Conservation (phyloP, 2,113 vertebrate genomes). For the Catharus minimus region DNA sequence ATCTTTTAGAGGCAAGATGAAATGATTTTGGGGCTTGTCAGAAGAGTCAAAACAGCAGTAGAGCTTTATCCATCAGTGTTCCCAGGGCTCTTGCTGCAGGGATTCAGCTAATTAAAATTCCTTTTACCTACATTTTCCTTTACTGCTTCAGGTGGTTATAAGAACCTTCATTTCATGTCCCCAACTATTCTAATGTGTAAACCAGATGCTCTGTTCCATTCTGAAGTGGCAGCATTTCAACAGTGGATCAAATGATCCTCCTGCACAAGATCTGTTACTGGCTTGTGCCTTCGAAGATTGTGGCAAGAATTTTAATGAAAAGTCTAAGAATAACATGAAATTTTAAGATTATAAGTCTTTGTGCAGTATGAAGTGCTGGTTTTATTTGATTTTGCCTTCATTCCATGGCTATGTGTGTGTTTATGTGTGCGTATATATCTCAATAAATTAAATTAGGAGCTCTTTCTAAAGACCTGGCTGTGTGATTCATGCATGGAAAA, state of each 20-base stretch:
- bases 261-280: not conserved
- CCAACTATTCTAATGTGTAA: constrained; percentile 22
- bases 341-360: not conserved
- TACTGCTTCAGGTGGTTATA: constrained; percentile 48
- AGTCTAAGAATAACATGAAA: not conserved
- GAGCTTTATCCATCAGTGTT: not conserved
- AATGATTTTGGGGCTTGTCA: not conserved
- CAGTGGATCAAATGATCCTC: not conserved
- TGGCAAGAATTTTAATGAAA: not conserved
- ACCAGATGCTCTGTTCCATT: constrained; percentile 34
- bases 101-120: constrained; percentile 52
- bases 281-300: not conserved
- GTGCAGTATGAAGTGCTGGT: not conserved
- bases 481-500: not conserved
- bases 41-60: not conserved
- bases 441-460: not conserved
- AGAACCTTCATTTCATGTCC: constrained; percentile 34
- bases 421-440: not conserved
- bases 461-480: not conserved
- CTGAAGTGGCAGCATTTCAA: constrained; percentile 36
- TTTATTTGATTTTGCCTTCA: not conserved
- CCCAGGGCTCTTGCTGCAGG: not conserved
- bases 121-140: constrained; percentile 57
- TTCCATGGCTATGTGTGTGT: not conserved
- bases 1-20: not conserved